Conservation (phyloP, 2,113 vertebrate genomes). For the Chionodraco myersi region DNA sequence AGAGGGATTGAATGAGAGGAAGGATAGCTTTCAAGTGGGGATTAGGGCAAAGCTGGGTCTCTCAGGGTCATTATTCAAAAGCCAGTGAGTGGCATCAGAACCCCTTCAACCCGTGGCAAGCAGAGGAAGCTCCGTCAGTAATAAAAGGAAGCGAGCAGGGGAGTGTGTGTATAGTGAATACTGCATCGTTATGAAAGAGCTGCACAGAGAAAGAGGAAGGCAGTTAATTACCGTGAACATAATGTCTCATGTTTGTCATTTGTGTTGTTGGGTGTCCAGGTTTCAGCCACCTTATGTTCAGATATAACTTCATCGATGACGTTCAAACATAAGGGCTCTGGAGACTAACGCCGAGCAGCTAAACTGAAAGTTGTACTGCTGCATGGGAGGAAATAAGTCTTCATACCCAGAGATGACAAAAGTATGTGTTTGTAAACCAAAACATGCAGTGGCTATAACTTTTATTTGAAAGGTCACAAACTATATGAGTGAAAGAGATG, state of each 20-base stretch:
- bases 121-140: conserved; percentile 24
- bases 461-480: no score
- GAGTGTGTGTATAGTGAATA: conserved; percentile 9
- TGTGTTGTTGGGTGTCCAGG: background rate
- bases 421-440: no score
- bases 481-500: no score
- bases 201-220: background rate
- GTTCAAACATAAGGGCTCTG: background rate
- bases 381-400: no score
- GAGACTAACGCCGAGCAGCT: no score
- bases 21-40: conserved; percentile 71
- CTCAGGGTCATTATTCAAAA: conserved; percentile 67
- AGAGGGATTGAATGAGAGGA: conserved; percentile 66
- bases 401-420: no score
- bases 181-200: conserved; percentile 8
- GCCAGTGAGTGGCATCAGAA: conserved; percentile 56
- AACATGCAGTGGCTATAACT: no score
- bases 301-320: background rate
- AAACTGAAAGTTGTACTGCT: no score
- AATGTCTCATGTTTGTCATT: background rate
- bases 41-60: conserved; percentile 71
- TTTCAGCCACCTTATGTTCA: background rate
- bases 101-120: background rate
- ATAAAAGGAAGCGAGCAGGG: conserved; percentile 23
- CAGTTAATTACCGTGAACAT: background rate